Percentiles rank a stretch among this genome's conserved stretches.
Evolutionary conservation across 2,797 vertebrate genomes (phyloP).

Genomic region (Natrix natrix): DNA sequence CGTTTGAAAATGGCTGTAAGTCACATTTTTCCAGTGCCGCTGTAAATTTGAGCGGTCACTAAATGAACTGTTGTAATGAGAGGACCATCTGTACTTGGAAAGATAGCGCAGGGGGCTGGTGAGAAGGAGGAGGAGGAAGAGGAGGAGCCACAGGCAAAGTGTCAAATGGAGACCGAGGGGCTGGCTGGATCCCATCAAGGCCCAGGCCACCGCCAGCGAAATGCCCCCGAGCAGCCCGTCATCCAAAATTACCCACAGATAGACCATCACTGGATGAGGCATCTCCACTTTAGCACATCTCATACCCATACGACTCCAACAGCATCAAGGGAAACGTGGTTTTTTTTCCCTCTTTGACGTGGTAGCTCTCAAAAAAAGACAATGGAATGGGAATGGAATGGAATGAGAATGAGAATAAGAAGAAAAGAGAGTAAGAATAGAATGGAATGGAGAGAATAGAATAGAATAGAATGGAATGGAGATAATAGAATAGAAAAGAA

Average conservation of each 20-base stretch:
- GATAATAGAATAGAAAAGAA: no score
- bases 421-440: no score
- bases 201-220: neutral
- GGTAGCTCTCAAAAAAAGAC: neutral
- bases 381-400: no score
- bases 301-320: neutral
- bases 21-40: neutral
- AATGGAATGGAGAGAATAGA: neutral
- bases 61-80: no score
- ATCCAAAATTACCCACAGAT: neutral
- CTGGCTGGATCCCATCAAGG: neutral
- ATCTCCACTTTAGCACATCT: neutral
- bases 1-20: neutral
- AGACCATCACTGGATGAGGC: neutral
- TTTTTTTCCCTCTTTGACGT: neutral
- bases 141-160: no score
- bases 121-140: neutral
- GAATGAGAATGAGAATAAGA: no score
- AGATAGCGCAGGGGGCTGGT: neutral
- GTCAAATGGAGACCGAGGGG: neutral
- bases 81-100: neutral
- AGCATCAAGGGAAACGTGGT: neutral
- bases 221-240: neutral
- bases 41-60: no score
- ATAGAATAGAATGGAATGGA: no score